phyloP scores from a whole-genome alignment of 2,113 vertebrate genomes.

The Anguilla rostrata region DNA sequence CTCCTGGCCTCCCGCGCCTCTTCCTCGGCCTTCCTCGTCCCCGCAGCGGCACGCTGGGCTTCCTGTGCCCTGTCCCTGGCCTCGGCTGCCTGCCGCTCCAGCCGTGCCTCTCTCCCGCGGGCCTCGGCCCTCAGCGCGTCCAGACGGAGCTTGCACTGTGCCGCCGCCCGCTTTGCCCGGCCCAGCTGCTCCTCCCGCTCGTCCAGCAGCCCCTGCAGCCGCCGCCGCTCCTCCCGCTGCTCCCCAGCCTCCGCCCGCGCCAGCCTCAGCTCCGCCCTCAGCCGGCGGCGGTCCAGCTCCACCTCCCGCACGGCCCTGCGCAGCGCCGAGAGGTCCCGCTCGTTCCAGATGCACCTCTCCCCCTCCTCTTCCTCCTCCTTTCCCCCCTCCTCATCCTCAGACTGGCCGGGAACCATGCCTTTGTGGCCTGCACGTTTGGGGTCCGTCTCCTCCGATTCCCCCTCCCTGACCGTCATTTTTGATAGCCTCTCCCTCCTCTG shows the following conservation, averaged over 20 bases:
- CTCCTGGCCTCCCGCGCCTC: slow-evolving; percentile 39
- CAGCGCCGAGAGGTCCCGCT: slow-evolving; percentile 46
- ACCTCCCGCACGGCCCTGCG: slow-evolving; percentile 38
- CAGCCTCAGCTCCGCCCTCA: slow-evolving; percentile 46
- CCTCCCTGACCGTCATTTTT: slow-evolving; percentile 37
- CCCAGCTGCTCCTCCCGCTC: slow-evolving; percentile 45
- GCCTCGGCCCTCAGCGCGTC: slow-evolving; percentile 31
- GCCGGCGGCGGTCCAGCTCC: slow-evolving; percentile 29
- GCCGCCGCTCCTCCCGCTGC: slow-evolving; percentile 41
- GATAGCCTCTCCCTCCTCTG: slow-evolving; percentile 43
- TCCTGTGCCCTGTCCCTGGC: slow-evolving; percentile 45
- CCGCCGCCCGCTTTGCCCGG: slow-evolving; percentile 39
- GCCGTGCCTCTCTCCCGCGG: slow-evolving; percentile 32
- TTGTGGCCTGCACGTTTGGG: not conserved
- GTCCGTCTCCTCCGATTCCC: slow-evolving; percentile 11
- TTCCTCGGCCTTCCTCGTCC: slow-evolving; percentile 47
- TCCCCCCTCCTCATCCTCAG: slow-evolving; percentile 43
- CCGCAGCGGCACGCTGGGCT: slow-evolving; percentile 37
- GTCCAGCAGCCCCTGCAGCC: slow-evolving; percentile 51
- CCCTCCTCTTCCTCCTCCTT: slow-evolving; percentile 30
- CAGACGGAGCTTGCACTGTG: slow-evolving; percentile 21
- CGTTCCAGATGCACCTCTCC: slow-evolving; percentile 49
- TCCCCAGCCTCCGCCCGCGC: slow-evolving; percentile 51
- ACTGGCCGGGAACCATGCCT: not conserved
- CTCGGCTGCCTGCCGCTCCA: slow-evolving; percentile 44